Evolutionary conservation across 2,113 vertebrate genomes (phyloP).

Genomic region (Mus musculus): GRCm39 chr7:123057001-123057500

Average conservation of each 20-base stretch:
- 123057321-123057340: too few species aligned
- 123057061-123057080: neutral
- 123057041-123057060: neutral
- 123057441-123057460: neutral
- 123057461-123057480: neutral
- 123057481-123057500: neutral
- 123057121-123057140: neutral
- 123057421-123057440: neutral
- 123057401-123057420: neutral
- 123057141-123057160: neutral
- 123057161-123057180: neutral
- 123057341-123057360: too few species aligned
- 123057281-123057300: too few species aligned
- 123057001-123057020: neutral
- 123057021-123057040: neutral
- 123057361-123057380: too few species aligned
- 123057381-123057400: too few species aligned
- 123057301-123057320: too few species aligned
- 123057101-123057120: neutral
- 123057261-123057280: neutral
- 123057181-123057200: neutral
- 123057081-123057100: neutral
- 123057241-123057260: neutral
- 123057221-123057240: neutral
- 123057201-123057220: neutral